A percentile compares a stretch with the other conserved stretches of the same genome.
Conservation (phyloP, 2,888 invertebrate species). For the Spodoptera picta region DNA sequence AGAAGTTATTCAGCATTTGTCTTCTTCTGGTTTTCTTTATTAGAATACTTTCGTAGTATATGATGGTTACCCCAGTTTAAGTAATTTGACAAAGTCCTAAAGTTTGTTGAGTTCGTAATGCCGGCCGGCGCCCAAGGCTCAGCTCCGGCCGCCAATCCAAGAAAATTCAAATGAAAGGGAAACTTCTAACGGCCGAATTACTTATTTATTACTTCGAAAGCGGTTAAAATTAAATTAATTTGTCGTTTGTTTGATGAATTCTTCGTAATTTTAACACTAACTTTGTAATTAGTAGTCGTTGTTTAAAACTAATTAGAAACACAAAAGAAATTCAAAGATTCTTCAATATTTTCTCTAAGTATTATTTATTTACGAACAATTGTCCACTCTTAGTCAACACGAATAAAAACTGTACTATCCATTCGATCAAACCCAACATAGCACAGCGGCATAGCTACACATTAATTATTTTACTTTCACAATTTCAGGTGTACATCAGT, state of each 20-base stretch:
- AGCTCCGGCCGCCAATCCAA: constrained; percentile 56
- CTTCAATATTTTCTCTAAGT: too few species aligned
- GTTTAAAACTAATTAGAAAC: constrained; percentile 27
- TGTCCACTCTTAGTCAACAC: too few species aligned
- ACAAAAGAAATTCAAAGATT: neutral
- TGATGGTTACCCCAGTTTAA: constrained; percentile 54
- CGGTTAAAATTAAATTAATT: constrained; percentile 60
- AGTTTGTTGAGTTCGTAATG: constrained; percentile 46
- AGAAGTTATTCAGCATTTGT: too few species aligned
- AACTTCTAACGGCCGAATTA: constrained; percentile 70
- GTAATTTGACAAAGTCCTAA: constrained; percentile 71
- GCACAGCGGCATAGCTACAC: neutral
- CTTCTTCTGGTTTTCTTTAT: too few species aligned
- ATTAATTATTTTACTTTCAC: constrained; percentile 14
- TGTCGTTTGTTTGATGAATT: constrained; percentile 60
- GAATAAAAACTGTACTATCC: neutral
- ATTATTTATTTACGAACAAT: too few species aligned
- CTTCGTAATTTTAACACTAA: constrained; percentile 33
- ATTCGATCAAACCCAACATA: too few species aligned
- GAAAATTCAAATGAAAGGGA: constrained; percentile 61
- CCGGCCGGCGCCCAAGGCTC: constrained; percentile 9
- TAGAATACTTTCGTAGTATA: constrained; percentile 1
- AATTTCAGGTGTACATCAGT: constrained; percentile 94
- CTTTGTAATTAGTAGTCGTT: constrained; percentile 39
- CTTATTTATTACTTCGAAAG: constrained; percentile 73